Conservation (phyloP, 2,888 invertebrate species). For the Cerastoderma edule region DNA sequence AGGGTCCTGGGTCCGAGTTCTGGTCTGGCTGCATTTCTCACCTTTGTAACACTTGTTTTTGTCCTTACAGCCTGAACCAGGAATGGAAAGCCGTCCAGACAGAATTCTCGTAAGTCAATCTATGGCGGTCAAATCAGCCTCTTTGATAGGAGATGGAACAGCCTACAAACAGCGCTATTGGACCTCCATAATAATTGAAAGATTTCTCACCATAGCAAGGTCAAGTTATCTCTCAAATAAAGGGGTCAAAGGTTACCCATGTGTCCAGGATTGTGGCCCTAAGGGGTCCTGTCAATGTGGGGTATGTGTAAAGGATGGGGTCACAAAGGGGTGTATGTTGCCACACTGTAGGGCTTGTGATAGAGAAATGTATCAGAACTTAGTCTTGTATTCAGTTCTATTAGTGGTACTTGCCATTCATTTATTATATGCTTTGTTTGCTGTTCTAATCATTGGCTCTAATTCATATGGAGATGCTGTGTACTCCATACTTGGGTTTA, state of each 20-base stretch:
- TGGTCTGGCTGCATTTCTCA: too few relatives aligned
- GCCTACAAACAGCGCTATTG: conserved; percentile 66
- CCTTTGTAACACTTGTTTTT: too few relatives aligned
- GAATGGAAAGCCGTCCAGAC: conserved; percentile 79
- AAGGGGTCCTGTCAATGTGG: conserved; percentile 80
- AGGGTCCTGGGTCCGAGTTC: too few relatives aligned
- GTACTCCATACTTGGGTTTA: conserved; percentile 66
- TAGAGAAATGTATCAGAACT: conserved; percentile 46
- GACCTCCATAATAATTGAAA: conserved; percentile 63
- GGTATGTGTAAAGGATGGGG: conserved; percentile 74
- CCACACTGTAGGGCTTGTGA: conserved; percentile 76
- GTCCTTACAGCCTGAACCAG: conserved; percentile 74
- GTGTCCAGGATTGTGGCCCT: conserved; percentile 80
- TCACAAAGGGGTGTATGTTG: conserved; percentile 66
- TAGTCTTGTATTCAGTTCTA: conserved; percentile 53
- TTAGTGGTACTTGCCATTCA: conserved; percentile 55
- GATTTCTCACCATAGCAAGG: conserved; percentile 64
- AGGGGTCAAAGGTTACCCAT: conserved; percentile 73
- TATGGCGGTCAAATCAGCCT: conserved; percentile 49
- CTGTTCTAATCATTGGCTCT: conserved; percentile 68
- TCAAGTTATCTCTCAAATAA: conserved; percentile 61
- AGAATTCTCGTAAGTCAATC: conserved; percentile 70
- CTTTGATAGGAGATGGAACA: conserved; percentile 67
- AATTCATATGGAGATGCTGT: conserved; percentile 61
- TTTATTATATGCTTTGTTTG: conserved; percentile 67